Conservation (phyloP, 2,797 vertebrate genomes). For the Clarias pachynema region DNA sequence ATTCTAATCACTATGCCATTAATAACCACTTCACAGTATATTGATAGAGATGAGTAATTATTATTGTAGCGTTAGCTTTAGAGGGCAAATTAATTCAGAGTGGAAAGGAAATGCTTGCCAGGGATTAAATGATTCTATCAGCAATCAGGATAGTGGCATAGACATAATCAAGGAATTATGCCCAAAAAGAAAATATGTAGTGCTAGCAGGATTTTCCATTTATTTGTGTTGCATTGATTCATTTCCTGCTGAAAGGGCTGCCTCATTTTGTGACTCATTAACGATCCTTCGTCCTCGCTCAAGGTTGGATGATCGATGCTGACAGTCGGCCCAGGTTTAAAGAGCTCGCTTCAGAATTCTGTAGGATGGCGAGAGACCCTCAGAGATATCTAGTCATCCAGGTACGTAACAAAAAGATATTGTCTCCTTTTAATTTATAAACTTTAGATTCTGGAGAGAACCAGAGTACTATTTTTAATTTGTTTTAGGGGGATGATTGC, state of each 20-base stretch:
- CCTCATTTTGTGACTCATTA: constrained; percentile 29
- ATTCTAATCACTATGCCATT: neutral
- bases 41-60: constrained; percentile 61
- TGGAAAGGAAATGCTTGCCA: constrained; percentile 29
- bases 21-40: neutral
- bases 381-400: constrained; percentile 97
- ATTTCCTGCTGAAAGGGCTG: constrained; percentile 6
- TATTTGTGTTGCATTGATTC: neutral
- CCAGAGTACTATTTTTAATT: neutral
- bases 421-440: constrained; percentile 10
- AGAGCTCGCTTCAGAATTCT: constrained; percentile 96
- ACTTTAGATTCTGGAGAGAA: constrained; percentile 7
- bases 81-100: constrained; percentile 51
- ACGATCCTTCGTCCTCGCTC: neutral
- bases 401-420: constrained; percentile 68
- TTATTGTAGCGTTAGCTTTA: constrained; percentile 57
- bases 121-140: neutral
- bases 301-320: constrained; percentile 99
- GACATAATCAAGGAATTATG: neutral
- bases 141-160: neutral
- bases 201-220: neutral
- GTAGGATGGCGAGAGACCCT: constrained; percentile 96
- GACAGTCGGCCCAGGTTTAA: constrained; percentile 98
- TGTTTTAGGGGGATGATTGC: constrained; percentile 87
- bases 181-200: neutral